These are phyloP conservation scores for Ecdyonurus torrentis DNA, from an alignment of 2,888 invertebrate genomes.

Conservation along the genomic window DNA sequence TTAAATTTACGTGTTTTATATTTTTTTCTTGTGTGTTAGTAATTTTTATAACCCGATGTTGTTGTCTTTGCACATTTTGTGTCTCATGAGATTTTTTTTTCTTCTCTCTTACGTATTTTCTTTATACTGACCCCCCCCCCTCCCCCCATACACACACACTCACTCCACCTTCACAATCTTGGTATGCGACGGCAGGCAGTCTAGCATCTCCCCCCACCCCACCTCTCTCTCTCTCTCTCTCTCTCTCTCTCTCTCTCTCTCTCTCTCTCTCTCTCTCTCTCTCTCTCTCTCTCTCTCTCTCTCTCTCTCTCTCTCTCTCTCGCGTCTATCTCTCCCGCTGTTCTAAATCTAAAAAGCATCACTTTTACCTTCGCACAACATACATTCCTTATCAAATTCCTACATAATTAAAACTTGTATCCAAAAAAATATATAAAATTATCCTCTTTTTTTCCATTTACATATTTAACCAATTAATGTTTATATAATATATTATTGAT, in stretches of 20 bases:
- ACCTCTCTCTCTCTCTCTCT: not conserved
- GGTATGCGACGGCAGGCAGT: not conserved
- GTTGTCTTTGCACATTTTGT: not conserved
- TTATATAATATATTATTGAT: too few species aligned
- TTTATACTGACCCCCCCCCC: not conserved
- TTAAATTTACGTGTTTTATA: not conserved
- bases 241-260: not conserved
- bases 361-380: too few species aligned
- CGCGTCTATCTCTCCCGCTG: too few species aligned
- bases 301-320: too few species aligned
- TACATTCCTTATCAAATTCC: too few species aligned
- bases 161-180: conserved; percentile 2
- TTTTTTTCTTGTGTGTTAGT: not conserved
- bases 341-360: too few species aligned
- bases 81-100: not conserved
- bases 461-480: too few species aligned
- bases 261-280: conserved; percentile 1
- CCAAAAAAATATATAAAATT: too few species aligned
- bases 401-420: too few species aligned
- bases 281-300: too few species aligned
- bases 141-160: not conserved
- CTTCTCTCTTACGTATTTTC: not conserved
- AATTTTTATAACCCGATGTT: not conserved
- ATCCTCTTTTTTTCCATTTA: too few species aligned
- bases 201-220: not conserved